Base-by-base conservation (phyloP, 2,113 vertebrate genomes). In the Thymallus thymallus region DNA sequence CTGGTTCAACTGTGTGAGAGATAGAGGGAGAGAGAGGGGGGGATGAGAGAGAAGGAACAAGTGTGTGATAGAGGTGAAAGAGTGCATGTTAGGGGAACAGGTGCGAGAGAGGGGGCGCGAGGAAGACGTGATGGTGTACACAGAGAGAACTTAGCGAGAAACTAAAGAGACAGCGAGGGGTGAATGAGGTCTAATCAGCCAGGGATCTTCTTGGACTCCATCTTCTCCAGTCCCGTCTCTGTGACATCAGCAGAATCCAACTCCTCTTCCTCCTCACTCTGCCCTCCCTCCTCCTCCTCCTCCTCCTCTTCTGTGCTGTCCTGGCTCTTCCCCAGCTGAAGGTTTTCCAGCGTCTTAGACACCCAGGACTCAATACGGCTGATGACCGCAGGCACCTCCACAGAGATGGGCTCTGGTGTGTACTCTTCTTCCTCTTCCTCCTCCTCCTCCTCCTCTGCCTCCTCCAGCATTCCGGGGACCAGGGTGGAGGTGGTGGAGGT, bases 351-450 rank as follows among this genome's bases (percentile, higher is more conserved):
- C 76, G 97, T 98, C 89, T 97, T 97, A 0, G 96, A 96, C 81
- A 99, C 96, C 98, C 98, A 99, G 51, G 95, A 96, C 79, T 99
- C 98, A 69, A 99, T 98, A 84, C 96, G 94, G 88, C 96, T 98
- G 41, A 92, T 96, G 74, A 96, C 94, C 9, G 96, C 94, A 46
- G 96, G 96, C 64, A 97, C 96, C 87, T 96, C 96, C 71, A 96
- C 95, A 2, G 97, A 94, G 76, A 97, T 95, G 29, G 96, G 96
- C 78, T 95, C 95, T 0, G 95, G 96, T 10, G 92, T 80, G 80
- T 98, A 97, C 82, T 98, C 97, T 6, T 96, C 95, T 30, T 96
- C n/a, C n/a, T n/a, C n/a, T n/a, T n/a, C 95, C 6, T 98, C 95
- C 0, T 97, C 95, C 0, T 96, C 95, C 0, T 96, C 95, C 3